These are phyloP conservation scores for Yasuhikotakia modesta DNA, from an alignment of 2,797 vertebrate species.

Conservation along the genomic window DNA sequence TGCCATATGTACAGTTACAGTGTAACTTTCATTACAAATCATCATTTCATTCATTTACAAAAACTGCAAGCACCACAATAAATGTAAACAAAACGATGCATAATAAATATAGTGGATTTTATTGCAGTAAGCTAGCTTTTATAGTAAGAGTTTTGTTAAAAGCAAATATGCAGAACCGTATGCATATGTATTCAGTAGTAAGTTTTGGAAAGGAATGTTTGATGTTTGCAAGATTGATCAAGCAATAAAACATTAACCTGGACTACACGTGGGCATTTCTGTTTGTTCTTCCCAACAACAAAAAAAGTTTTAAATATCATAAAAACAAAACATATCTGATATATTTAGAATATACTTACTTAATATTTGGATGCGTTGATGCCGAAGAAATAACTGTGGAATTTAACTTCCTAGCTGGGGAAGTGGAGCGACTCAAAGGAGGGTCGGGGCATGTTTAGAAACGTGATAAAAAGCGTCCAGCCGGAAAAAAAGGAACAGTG, in stretches of 20 bases:
- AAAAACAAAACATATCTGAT: too few relatives aligned
- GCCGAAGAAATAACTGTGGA: neutral
- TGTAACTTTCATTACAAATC: too few relatives aligned
- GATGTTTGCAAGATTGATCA: neutral
- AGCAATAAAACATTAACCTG: constrained; percentile 30
- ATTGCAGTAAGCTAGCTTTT: too few relatives aligned
- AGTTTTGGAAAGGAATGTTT: neutral
- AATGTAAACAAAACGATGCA: too few relatives aligned
- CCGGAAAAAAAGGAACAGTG: constrained; percentile 62
- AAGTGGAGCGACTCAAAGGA: constrained; percentile 27
- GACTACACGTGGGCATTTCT: constrained; percentile 8
- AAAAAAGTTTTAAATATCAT: neutral
- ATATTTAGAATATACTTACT: too few relatives aligned
- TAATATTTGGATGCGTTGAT: too few relatives aligned
- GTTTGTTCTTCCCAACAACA: constrained; percentile 17
- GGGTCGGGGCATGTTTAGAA: constrained; percentile 67
- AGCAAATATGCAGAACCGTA: neutral
- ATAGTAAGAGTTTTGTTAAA: too few relatives aligned
- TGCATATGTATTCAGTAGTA: neutral
- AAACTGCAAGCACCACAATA: too few relatives aligned
- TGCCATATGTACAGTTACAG: too few relatives aligned
- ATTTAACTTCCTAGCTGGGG: constrained; percentile 44
- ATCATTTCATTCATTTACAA: too few relatives aligned
- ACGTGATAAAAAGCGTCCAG: constrained; percentile 70
- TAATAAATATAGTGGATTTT: too few relatives aligned